A percentile compares a stretch with the other conserved stretches of the same genome.
These are phyloP conservation scores for Meloidogyne hapla DNA, from an alignment of 1,140 invertebrate species.

Conservation along the genomic window DNA sequence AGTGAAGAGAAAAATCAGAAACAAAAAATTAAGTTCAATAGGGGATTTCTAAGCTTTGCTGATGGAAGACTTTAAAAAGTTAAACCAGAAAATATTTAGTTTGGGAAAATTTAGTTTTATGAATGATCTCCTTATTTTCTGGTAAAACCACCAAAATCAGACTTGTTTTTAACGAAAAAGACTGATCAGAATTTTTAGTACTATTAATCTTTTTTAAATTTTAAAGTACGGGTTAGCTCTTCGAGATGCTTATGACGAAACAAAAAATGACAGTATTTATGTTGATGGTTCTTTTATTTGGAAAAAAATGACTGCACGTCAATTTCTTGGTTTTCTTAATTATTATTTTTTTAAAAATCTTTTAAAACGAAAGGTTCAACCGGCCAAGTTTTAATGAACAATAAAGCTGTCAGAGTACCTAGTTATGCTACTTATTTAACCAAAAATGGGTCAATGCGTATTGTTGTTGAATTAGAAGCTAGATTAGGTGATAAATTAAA, in stretches of 20 bases:
- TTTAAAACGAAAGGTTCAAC: constrained; percentile 43
- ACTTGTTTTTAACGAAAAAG: too few relatives aligned
- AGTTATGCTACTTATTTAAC: constrained; percentile 58
- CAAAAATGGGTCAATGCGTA: constrained; percentile 57
- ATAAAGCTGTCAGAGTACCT: constrained; percentile 61
- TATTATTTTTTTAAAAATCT: neutral
- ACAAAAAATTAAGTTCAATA: too few relatives aligned
- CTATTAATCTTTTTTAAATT: neutral
- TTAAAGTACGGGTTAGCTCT: constrained; percentile 56
- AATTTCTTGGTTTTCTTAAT: constrained; percentile 53
- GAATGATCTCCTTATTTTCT: too few relatives aligned
- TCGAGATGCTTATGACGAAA: constrained; percentile 61
- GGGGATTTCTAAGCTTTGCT: too few relatives aligned
- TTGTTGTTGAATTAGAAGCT: constrained; percentile 60
- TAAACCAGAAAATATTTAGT: too few relatives aligned
- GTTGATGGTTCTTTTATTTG: constrained; percentile 55
- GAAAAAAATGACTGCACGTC: constrained; percentile 61
- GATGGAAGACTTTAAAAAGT: too few relatives aligned
- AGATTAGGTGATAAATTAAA: constrained; percentile 52
- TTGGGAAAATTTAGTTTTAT: too few relatives aligned
- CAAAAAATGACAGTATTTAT: constrained; percentile 52
- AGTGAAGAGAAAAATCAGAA: neutral
- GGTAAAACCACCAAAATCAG: too few relatives aligned
- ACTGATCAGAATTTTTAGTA: too few relatives aligned
- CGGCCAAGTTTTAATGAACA: constrained; percentile 63